Evolutionary conservation across 2,113 vertebrate genomes (phyloP).

Genomic region (Tachuris rubrigastra): DNA sequence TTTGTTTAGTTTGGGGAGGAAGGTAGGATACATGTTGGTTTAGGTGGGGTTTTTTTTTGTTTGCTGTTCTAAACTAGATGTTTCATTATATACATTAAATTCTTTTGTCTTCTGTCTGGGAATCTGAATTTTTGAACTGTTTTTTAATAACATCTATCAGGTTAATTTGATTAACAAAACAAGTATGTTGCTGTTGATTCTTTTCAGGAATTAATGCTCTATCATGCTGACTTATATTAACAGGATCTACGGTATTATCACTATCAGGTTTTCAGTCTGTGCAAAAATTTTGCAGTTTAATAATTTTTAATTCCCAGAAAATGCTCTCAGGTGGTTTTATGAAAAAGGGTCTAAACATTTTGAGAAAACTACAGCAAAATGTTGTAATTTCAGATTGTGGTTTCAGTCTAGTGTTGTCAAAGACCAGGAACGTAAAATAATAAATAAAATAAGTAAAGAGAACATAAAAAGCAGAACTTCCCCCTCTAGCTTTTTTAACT

Average conservation of each 20-base stretch:
- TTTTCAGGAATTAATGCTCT: background rate
- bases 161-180: background rate
- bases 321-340: background rate
- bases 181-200: background rate
- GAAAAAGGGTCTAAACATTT: background rate
- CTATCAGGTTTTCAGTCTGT: background rate
- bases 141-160: background rate
- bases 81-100: background rate
- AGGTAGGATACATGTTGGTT: accelerated
- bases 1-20: background rate
- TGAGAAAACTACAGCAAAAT: background rate
- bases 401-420: background rate
- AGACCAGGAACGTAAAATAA: background rate
- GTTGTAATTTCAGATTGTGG: background rate
- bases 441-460: background rate
- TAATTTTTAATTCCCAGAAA: background rate
- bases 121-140: background rate
- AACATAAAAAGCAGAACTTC: background rate
- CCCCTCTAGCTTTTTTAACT: background rate
- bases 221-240: background rate
- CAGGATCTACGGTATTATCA: background rate
- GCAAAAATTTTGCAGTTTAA: background rate
- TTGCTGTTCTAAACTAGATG: background rate
- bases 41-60: accelerated
- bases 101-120: background rate